Percentiles rank a stretch among this genome's conserved stretches.
Evolutionary conservation across 2,113 vertebrate species (phyloP).

Genomic region (Zingel zingel): DNA sequence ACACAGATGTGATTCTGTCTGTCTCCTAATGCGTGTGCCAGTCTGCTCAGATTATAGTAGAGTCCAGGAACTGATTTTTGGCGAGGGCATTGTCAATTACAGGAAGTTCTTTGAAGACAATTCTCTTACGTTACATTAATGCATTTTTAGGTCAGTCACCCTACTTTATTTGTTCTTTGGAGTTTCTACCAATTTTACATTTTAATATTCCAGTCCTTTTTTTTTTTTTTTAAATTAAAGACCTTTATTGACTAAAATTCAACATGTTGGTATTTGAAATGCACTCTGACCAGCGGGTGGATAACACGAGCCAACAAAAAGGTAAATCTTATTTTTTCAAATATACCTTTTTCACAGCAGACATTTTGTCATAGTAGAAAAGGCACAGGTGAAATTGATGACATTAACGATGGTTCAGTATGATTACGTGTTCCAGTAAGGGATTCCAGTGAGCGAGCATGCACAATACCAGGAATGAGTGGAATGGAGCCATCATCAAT

Average conservation of each 20-base stretch:
- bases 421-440: no score
- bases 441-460: no score
- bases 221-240: background rate
- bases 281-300: background rate
- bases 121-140: background rate
- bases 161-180: background rate
- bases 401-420: no score
- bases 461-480: no score
- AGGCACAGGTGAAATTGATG: no score
- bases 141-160: background rate
- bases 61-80: background rate
- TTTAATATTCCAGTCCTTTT: background rate
- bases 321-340: background rate
- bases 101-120: background rate
- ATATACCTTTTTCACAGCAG: no score
- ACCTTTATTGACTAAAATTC: background rate
- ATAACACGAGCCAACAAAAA: background rate
- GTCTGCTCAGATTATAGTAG: background rate
- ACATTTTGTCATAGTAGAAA: no score
- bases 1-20: slow-evolving; percentile 16
- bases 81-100: background rate
- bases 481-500: no score
- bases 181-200: background rate
- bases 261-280: background rate
- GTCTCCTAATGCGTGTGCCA: background rate